Percentiles rank a stretch among this genome's conserved stretches.
These are phyloP conservation scores for Gallinago nigripennis DNA, from an alignment of 2,797 vertebrate species.

Conservation along the genomic window DNA sequence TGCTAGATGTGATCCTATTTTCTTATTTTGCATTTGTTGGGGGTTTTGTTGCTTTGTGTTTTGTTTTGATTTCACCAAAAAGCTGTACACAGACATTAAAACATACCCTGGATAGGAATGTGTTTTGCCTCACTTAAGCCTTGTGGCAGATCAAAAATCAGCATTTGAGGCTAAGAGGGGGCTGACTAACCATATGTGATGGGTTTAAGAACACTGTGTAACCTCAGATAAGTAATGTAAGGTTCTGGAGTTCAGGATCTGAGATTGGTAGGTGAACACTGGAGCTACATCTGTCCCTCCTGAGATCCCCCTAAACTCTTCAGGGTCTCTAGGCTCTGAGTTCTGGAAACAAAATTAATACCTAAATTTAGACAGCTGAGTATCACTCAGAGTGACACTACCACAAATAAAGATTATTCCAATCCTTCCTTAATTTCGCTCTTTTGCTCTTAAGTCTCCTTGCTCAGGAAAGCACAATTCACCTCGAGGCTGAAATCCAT, in stretches of 20 bases:
- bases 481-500: background rate
- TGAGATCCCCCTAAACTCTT: background rate
- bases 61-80: background rate
- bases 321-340: background rate
- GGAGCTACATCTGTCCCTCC: background rate
- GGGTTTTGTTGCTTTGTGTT: background rate
- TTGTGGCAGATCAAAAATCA: background rate
- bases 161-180: background rate
- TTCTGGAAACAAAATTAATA: background rate
- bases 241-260: background rate
- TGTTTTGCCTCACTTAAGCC: background rate
- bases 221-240: background rate
- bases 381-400: background rate
- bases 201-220: background rate
- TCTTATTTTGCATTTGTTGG: background rate
- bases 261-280: accelerated
- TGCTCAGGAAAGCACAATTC: background rate
- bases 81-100: background rate
- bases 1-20: background rate
- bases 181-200: background rate
- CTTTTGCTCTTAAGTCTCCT: background rate
- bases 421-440: background rate
- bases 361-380: background rate
- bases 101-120: background rate
- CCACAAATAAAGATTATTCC: background rate